A percentile compares a stretch with the other conserved stretches of the same genome.
These are phyloP conservation scores for Leptothorax acervorum DNA, from an alignment of 2,888 invertebrate species.

Conservation along the genomic window DNA sequence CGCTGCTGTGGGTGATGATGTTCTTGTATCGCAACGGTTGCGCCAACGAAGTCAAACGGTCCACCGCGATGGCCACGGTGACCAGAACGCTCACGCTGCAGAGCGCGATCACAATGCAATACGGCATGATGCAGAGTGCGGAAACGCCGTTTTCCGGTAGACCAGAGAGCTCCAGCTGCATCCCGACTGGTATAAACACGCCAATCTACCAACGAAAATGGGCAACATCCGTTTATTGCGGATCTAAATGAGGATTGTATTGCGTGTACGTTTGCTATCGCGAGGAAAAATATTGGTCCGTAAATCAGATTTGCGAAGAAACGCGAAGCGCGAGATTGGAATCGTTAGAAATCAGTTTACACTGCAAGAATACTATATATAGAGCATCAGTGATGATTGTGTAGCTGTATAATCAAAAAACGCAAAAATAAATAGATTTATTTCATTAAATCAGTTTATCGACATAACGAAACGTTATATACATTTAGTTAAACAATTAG, in stretches of 20 bases:
- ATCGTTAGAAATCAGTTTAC: not conserved
- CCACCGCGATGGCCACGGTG: constrained; percentile 88
- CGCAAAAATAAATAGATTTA: not conserved
- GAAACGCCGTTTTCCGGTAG: constrained; percentile 84
- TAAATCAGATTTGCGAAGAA: not conserved
- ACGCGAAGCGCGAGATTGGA: not conserved
- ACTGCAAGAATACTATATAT: not conserved
- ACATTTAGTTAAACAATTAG: not conserved
- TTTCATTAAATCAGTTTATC: too few relatives aligned
- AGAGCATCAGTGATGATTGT: not conserved
- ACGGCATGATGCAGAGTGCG: constrained; percentile 87
- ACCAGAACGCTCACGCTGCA: constrained; percentile 88
- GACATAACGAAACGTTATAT: not conserved
- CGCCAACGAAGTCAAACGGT: constrained; percentile 88
- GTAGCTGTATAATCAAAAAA: not conserved
- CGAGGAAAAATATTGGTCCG: not conserved
- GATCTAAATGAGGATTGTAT: constrained; percentile 5
- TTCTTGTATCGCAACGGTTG: constrained; percentile 89
- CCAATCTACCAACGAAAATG: constrained; percentile 83
- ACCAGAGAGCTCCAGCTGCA: constrained; percentile 87
- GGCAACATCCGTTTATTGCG: not conserved
- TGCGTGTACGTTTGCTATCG: not conserved
- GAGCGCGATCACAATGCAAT: constrained; percentile 87
- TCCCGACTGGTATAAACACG: constrained; percentile 88
- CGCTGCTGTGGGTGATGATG: constrained; percentile 88